Percentiles rank a stretch among this genome's conserved stretches.
These are phyloP conservation scores for Mesorhabditis belari DNA, from an alignment of 2,888 invertebrate genomes.

Conservation along the genomic window DNA sequence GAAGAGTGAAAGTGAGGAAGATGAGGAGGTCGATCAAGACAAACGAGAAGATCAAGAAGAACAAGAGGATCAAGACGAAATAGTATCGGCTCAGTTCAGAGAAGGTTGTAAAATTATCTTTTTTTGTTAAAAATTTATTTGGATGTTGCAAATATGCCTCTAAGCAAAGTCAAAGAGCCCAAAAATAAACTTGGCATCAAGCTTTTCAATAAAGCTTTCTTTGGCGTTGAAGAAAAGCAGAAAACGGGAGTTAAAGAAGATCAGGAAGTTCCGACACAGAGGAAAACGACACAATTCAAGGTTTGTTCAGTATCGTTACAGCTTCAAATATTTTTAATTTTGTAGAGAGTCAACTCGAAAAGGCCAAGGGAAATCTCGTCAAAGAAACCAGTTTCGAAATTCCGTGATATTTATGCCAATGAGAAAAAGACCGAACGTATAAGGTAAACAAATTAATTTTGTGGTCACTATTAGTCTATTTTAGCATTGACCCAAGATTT, in stretches of 20 bases:
- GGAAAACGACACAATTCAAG: not conserved
- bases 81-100: conserved; percentile 16
- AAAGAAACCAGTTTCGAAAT: conserved; percentile 27
- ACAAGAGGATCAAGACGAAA: conserved; percentile 11
- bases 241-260: not conserved
- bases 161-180: conserved; percentile 35
- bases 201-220: conserved; percentile 38
- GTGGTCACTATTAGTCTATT: not conserved
- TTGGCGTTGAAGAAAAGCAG: conserved; percentile 9
- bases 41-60: conserved; percentile 9
- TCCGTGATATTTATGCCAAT: conserved; percentile 13
- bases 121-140: not conserved
- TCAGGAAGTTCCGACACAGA: not conserved
- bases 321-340: conserved; percentile 3
- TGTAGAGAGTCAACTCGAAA: conserved; percentile 3
- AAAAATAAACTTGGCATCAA: conserved; percentile 40
- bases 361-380: conserved; percentile 44
- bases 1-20: not conserved
- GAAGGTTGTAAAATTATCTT: conserved; percentile 1
- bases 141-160: conserved; percentile 35
- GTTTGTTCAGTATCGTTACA: not conserved
- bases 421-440: not conserved
- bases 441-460: not conserved
- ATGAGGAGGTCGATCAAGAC: not conserved
- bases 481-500: conserved; percentile 41